Base-by-base conservation (phyloP, 2,888 invertebrate species). In the Agrotis ipsilon region DNA sequence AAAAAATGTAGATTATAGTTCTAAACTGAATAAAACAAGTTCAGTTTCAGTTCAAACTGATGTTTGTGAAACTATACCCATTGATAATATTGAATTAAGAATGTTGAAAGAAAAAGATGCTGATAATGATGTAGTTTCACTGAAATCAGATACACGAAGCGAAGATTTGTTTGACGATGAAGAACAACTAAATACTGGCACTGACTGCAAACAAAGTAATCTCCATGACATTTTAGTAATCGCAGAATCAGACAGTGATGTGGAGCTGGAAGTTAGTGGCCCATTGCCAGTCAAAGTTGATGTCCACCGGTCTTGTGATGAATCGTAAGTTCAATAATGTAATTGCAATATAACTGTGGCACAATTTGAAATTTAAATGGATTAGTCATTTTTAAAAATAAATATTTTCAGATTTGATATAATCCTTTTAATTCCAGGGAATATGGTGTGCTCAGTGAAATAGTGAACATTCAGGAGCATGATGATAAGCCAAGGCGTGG, bases 191-290 rank as follows among this genome's bases (percentile, higher is more conserved):
- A 52, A 59, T 18, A 65, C 43, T 65, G 57, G 11, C 24, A 45
- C 18, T 45, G 21, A 27, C 3, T 16, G 16, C 45, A 52, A 77
- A 55, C 69, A 60, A 46, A 43, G 59, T 43, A 64, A 68, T 13
- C 78, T 72, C 65, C 66, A 62, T 19, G 84, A 81, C 69, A 76
- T 78, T 85, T 32, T 92, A 59, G 74, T 92, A 57, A 91, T 94
- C 81, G 87, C 89, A 68, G 94, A 94, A 73, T 92, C 94, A n/a
- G 94, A 94, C 51, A 91, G 90, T 86, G 94, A 94, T 78, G 82
- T 86, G 55, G 88, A 88, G 46, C 48, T 84, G 27, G 87, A 87
- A 48, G 55, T 75, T 48, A 87, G 87, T 74, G 86, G 84, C 43
- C 83, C 87, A 43, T 69, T 92, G 51, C 82, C 92, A 76, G 92